Evolutionary conservation across 1,140 invertebrate genomes (phyloP).

Genomic region (Drosophila neocordata): DNA sequence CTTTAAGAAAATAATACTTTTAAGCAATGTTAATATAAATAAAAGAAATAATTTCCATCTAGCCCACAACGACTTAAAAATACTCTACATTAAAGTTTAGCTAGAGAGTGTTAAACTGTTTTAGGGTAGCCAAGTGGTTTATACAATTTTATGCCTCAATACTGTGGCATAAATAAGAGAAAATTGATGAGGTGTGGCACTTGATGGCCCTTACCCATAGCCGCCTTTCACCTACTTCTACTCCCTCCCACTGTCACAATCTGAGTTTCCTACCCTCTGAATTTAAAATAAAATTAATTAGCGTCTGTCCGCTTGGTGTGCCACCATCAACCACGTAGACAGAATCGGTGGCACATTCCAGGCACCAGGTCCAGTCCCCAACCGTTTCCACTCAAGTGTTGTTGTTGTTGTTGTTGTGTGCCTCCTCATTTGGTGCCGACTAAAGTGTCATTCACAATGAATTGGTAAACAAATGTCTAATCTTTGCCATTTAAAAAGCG

Average conservation of each 20-base stretch:
- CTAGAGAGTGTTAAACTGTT: no score
- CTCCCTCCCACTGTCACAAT: neutral
- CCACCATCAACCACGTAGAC: constrained; percentile 22
- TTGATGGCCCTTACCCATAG: constrained; percentile 37
- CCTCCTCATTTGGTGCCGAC: constrained; percentile 46
- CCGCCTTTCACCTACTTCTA: neutral
- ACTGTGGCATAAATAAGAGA: neutral
- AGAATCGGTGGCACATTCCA: constrained; percentile 22
- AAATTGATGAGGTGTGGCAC: constrained; percentile 72
- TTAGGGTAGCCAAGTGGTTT: neutral
- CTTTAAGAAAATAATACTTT: no score
- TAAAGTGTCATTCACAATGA: constrained; percentile 73
- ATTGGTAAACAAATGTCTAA: constrained; percentile 81
- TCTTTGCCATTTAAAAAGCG: constrained; percentile 80
- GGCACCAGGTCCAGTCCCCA: constrained; percentile 2
- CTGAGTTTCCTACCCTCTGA: neutral
- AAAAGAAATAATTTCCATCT: no score
- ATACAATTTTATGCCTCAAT: neutral
- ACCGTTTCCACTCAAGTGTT: neutral
- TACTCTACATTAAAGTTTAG: no score
- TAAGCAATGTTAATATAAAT: no score
- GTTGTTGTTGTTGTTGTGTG: constrained; percentile 21
- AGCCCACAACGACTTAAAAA: no score
- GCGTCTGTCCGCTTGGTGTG: constrained; percentile 70
- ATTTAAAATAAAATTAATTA: constrained; percentile 67